Percentiles rank a stretch among this genome's conserved stretches.
phyloP scores from a whole-genome alignment of 2,888 invertebrate species.

The Campoplex nolae region DNA sequence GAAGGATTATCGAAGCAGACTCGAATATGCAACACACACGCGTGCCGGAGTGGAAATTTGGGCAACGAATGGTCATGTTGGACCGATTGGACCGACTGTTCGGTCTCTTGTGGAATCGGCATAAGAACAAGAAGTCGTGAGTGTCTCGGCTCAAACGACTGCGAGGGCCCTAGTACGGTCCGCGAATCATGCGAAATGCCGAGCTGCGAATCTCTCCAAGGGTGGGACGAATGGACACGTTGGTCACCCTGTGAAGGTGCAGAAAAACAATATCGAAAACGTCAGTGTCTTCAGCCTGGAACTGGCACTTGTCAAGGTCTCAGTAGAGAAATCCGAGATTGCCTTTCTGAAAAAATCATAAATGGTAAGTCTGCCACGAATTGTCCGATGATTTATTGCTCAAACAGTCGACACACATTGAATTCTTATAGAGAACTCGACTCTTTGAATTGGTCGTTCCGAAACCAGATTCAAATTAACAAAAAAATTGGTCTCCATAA shows the following conservation, averaged over 20 bases:
- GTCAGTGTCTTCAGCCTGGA: conserved; percentile 88
- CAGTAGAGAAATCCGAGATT: conserved; percentile 89
- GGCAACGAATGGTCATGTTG: conserved; percentile 93
- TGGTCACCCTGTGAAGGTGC: conserved; percentile 89
- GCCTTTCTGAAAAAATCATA: conserved; percentile 83
- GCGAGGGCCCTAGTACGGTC: conserved; percentile 88
- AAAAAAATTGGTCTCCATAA: too few relatives aligned
- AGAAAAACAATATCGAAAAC: conserved; percentile 89
- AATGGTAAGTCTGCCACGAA: conserved; percentile 77
- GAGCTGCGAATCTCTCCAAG: conserved; percentile 89
- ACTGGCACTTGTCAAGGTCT: conserved; percentile 89
- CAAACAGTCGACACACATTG: not conserved
- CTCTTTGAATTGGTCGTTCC: too few relatives aligned
- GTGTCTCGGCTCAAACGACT: conserved; percentile 86
- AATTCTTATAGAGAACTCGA: not conserved
- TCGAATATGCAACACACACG: conserved; percentile 90
- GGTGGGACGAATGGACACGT: conserved; percentile 91
- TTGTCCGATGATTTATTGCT: not conserved
- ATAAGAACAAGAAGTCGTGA: conserved; percentile 88
- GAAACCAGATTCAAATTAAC: too few relatives aligned
- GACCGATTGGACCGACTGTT: conserved; percentile 94
- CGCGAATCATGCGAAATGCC: conserved; percentile 89
- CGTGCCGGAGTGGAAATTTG: conserved; percentile 85
- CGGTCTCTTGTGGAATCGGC: conserved; percentile 90
- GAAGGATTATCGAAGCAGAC: conserved; percentile 87